phyloP scores from a whole-genome alignment of 2,113 vertebrate genomes.

The Platichthys flesus region DNA sequence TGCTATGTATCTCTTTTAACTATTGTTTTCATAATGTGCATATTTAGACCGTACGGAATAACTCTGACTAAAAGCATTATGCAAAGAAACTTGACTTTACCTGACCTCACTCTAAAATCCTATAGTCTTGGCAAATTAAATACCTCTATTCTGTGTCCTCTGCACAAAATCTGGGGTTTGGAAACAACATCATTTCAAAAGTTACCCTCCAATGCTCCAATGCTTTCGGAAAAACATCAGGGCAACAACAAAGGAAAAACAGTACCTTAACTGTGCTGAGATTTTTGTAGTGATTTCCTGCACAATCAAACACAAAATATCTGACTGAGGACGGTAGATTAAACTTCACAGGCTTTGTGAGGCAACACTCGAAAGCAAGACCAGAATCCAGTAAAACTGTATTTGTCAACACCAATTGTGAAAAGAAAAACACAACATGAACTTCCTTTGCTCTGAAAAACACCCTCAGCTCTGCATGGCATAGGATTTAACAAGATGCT shows the following conservation, averaged over 20 bases:
- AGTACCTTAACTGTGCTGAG: neutral
- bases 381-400: neutral
- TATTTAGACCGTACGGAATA: slow-evolving; percentile 21
- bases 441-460: neutral
- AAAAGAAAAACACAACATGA: too few species aligned
- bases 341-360: neutral
- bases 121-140: slow-evolving; percentile 10
- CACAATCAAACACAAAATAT: neutral
- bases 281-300: neutral
- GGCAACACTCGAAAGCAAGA: neutral
- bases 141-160: neutral
- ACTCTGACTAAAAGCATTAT: slow-evolving; percentile 21
- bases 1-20: slow-evolving; percentile 28
- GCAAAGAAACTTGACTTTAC: slow-evolving; percentile 20
- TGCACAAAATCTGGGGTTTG: slow-evolving; percentile 12
- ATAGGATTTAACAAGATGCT: neutral
- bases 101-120: slow-evolving; percentile 25
- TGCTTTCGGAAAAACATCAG: neutral
- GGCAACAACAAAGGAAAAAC: neutral
- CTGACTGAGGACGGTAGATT: neutral
- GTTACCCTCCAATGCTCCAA: neutral
- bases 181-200: neutral
- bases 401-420: too few species aligned
- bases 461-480: neutral
- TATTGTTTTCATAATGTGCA: slow-evolving; percentile 37